These are phyloP conservation scores for Bostrychus sinensis DNA, from an alignment of 2,113 vertebrate genomes.

Conservation along the genomic window DNA sequence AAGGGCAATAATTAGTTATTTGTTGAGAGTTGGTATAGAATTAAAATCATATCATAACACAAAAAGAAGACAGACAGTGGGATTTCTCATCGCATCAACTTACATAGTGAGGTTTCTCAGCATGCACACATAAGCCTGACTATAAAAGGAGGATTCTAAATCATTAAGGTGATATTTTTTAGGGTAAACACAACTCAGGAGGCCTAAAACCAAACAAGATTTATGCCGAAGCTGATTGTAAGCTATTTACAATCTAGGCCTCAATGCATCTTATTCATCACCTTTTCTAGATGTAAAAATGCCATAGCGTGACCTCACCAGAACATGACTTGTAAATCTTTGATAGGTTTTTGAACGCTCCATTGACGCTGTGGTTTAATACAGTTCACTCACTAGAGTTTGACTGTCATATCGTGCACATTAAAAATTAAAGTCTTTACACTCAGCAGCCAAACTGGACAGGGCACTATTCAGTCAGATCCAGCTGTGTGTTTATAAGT, in stretches of 20 bases:
- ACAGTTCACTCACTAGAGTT: neutral
- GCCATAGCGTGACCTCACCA: neutral
- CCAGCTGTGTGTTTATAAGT: neutral
- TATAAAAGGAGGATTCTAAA: no score
- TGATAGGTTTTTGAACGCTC: slow-evolving; percentile 6
- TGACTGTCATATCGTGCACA: slow-evolving; percentile 4
- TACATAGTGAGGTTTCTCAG: no score
- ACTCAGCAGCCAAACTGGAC: neutral
- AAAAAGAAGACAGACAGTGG: no score
- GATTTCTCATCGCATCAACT: no score
- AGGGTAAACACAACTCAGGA: no score
- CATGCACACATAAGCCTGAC: no score
- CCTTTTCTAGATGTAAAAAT: neutral
- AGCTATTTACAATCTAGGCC: no score
- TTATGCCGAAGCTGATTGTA: no score
- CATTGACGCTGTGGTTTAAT: neutral
- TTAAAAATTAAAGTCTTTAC: neutral
- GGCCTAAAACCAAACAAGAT: no score
- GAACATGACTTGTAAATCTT: neutral
- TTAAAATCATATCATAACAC: no score
- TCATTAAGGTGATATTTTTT: no score
- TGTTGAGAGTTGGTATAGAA: no score
- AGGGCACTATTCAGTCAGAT: neutral
- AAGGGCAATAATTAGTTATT: neutral
- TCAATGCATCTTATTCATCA: neutral